Evolutionary conservation across 1,140 invertebrate genomes (phyloP).

Genomic region (Rhynchophorus ferrugineus): DNA sequence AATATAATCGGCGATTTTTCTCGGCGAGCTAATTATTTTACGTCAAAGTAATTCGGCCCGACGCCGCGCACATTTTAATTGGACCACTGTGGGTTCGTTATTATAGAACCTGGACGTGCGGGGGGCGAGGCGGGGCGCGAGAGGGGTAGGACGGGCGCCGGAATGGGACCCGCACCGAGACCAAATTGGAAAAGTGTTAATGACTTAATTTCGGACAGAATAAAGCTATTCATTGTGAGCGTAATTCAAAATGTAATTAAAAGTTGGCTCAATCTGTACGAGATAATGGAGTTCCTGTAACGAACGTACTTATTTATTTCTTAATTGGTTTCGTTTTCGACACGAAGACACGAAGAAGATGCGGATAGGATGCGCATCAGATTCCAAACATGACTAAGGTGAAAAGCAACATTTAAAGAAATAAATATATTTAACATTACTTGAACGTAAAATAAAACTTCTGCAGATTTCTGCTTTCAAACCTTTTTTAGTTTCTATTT

Average conservation of each 20-base stretch:
- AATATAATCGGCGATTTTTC: constrained; percentile 39
- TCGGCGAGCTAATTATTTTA: constrained; percentile 37
- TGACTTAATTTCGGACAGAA: constrained; percentile 17
- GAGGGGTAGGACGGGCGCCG: not conserved
- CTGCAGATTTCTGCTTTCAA: no score
- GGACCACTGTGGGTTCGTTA: constrained; percentile 22
- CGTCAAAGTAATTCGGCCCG: constrained; percentile 33
- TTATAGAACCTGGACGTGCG: constrained; percentile 17
- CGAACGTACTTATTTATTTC: no score
- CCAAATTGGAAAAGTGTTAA: constrained; percentile 24
- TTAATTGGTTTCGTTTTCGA: no score
- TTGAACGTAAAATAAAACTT: no score
- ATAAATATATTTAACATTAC: no score
- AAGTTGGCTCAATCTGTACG: constrained; percentile 14
- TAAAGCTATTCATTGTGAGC: constrained; percentile 7
- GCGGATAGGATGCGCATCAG: no score
- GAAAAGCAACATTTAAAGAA: no score
- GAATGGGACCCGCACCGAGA: no score
- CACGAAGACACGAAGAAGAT: no score
- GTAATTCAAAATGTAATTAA: constrained; percentile 15
- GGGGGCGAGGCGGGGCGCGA: not conserved
- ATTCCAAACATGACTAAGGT: no score
- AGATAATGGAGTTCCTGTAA: no score
- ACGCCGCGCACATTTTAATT: constrained; percentile 36
- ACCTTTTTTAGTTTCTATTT: no score